Conservation (phyloP, 2,113 vertebrate species). For the Percina caprodes region DNA sequence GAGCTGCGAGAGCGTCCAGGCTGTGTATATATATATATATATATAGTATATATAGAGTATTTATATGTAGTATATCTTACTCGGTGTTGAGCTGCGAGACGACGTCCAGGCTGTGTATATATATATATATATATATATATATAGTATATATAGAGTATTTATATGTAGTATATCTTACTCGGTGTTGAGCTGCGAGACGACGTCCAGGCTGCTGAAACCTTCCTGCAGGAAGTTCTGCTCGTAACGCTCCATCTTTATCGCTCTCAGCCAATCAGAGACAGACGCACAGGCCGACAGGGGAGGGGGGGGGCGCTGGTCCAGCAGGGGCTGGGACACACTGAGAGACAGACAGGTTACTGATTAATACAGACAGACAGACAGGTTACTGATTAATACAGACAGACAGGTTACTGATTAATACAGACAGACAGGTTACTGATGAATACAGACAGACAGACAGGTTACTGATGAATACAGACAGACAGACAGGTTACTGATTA, state of each 20-base stretch:
- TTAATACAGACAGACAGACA: neutral
- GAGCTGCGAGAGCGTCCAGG: too few relatives aligned
- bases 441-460: neutral
- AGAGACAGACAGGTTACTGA: neutral
- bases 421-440: neutral
- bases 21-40: too few relatives aligned
- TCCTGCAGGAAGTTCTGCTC: slow-evolving; percentile 80
- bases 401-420: neutral
- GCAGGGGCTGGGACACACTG: slow-evolving; percentile 70
- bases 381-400: too few relatives aligned
- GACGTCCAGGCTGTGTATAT: too few relatives aligned
- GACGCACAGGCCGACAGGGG: slow-evolving; percentile 72
- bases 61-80: slow-evolving; percentile 46
- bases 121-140: too few relatives aligned
- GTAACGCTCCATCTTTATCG: slow-evolving; percentile 84
- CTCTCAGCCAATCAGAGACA: slow-evolving; percentile 78
- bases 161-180: too few relatives aligned
- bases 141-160: too few relatives aligned
- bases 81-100: slow-evolving; percentile 25
- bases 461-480: too few relatives aligned
- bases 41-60: neutral
- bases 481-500: neutral
- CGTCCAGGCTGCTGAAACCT: slow-evolving; percentile 60
- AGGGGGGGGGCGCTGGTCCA: slow-evolving; percentile 70
- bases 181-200: too few relatives aligned